Percentiles rank a stretch among this genome's conserved stretches.
Conservation (phyloP, 1,140 invertebrate species). For the Hylyphantes graminicola region DNA sequence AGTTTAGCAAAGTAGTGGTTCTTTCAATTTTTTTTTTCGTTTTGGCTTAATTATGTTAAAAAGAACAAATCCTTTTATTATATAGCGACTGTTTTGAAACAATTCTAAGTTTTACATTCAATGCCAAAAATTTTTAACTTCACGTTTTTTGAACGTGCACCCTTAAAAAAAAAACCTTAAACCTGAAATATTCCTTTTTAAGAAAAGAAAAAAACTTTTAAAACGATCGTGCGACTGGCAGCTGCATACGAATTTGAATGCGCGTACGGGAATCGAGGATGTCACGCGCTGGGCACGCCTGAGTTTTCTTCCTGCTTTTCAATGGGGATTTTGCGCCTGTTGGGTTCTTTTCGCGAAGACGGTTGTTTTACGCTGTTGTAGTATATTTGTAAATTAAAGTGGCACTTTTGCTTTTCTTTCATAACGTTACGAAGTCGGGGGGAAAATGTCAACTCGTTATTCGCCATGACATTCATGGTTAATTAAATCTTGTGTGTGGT, state of each 20-base stretch:
- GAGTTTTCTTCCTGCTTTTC: conserved; percentile 45
- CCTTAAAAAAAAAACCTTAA: not conserved
- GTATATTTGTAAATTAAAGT: too few relatives aligned
- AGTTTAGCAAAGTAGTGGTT: too few relatives aligned
- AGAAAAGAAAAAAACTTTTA: not conserved
- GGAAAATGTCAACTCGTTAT: too few relatives aligned
- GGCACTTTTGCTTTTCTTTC: too few relatives aligned
- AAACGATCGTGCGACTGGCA: conserved; percentile 48
- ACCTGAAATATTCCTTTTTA: not conserved
- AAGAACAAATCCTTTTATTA: too few relatives aligned
- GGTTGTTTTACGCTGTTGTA: too few relatives aligned
- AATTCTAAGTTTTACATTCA: not conserved
- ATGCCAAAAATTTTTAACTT: not conserved
- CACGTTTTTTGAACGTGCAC: not conserved
- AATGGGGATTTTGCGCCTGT: not conserved
- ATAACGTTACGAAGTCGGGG: too few relatives aligned
- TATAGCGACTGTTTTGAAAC: too few relatives aligned
- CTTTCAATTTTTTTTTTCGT: too few relatives aligned
- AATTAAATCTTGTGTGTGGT: too few relatives aligned
- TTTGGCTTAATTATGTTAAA: too few relatives aligned
- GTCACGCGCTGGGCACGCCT: conserved; percentile 58
- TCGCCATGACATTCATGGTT: too few relatives aligned
- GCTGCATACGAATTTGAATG: conserved; percentile 51
- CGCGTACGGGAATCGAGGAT: conserved; percentile 33
- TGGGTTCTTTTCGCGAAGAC: not conserved